These are phyloP conservation scores for Galeopsomyia nigrocyanea DNA, from an alignment of 2,888 invertebrate species.

Conservation along the genomic window DNA sequence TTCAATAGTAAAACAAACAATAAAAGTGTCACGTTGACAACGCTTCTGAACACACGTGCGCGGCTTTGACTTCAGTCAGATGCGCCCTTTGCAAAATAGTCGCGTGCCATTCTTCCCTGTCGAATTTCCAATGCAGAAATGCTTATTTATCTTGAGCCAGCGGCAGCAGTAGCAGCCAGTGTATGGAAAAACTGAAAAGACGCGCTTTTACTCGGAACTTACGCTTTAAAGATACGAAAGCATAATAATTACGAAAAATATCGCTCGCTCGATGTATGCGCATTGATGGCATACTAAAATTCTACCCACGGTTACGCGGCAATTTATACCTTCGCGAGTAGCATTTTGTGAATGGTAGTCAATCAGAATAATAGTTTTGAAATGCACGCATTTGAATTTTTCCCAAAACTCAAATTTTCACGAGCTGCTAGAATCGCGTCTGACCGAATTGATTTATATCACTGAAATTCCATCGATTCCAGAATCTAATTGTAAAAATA, in stretches of 20 bases:
- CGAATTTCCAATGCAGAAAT: constrained; percentile 24
- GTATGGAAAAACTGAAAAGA: not conserved
- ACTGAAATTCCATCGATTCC: no score
- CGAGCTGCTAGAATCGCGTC: no score
- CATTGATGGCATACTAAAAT: no score
- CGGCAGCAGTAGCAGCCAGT: not conserved
- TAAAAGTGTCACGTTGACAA: no score
- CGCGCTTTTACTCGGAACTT: constrained; percentile 11
- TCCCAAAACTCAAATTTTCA: no score
- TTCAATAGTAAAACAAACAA: no score
- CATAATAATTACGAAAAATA: constrained; percentile 30
- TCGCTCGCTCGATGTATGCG: not conserved
- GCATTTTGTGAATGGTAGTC: not conserved
- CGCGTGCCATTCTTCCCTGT: constrained; percentile 17
- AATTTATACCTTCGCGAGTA: not conserved
- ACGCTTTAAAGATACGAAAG: constrained; percentile 5
- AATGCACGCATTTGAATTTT: no score
- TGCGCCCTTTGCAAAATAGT: constrained; percentile 34
- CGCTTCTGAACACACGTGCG: no score
- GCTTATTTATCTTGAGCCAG: constrained; percentile 26
- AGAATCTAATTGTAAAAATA: no score
- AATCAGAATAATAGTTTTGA: no score
- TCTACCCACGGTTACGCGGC: no score
- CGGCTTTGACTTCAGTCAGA: not conserved
- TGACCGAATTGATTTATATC: no score